phyloP scores from a whole-genome alignment of 2,888 invertebrate species.

The Lycocerus yunnanus region DNA sequence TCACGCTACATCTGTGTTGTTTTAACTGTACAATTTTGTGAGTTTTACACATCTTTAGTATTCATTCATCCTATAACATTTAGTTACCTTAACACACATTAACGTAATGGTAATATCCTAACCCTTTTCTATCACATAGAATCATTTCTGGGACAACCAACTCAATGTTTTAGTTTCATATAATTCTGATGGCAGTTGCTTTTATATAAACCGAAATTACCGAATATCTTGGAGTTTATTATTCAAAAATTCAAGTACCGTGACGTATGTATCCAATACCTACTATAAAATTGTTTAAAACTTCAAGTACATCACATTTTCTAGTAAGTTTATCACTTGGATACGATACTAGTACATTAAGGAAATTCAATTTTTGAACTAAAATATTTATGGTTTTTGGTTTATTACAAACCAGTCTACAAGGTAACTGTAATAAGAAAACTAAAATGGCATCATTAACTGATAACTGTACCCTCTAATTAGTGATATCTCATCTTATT shows the following conservation, averaged over 20 bases:
- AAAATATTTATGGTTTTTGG: not conserved
- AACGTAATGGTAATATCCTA: not conserved
- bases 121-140: not conserved
- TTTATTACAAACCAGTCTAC: constrained; percentile 24
- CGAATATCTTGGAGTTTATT: not conserved
- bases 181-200: not conserved
- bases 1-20: not conserved
- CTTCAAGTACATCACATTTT: not conserved
- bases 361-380: not conserved
- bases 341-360: not conserved
- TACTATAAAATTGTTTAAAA: not conserved
- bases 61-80: not conserved
- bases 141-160: no score
- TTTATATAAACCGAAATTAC: not conserved
- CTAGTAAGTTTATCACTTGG: not conserved
- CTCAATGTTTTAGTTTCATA: not conserved
- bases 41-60: not conserved
- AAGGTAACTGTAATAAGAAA: constrained; percentile 35
- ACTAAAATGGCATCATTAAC: constrained; percentile 45
- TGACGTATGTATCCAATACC: not conserved
- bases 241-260: not conserved
- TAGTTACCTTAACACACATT: not conserved
- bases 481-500: constrained; percentile 46
- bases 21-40: not conserved
- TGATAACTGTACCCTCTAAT: constrained; percentile 49